Base-by-base conservation (phyloP, 2,113 vertebrate genomes). In the Todiramphus chloris region DNA sequence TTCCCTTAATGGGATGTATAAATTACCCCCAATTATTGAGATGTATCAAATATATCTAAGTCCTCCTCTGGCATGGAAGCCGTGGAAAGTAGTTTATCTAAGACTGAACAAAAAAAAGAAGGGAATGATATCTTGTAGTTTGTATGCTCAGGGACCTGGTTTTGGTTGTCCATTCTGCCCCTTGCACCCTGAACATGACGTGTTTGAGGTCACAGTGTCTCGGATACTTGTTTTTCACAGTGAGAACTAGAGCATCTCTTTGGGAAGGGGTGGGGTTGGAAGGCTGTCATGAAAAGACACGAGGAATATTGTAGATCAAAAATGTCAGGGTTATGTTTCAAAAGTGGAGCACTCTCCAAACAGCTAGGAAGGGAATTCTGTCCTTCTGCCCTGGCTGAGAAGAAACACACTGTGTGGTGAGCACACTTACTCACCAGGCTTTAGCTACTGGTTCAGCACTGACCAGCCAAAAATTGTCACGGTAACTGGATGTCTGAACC, bases 401-500 rank as follows among this genome's bases (percentile, higher is more conserved):
- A 51, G 56, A 41, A 64, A 43, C 10, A 9, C 2, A 4, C 27
- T 53, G 16, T 0, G 0, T 23, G 25, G 5, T 43, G 64, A 62
- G 11, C 13, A 2, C 1, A 2, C 81, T 60, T 60, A n/a, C 81
- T 60, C 56, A n/a, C 19, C 11, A 35, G 67, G 51, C 58, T 91
- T 75, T 31, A 78, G 41, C 59, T 12, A 2, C 68, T 41, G n/a
- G 9, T 56, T 77, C 73, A 50, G 43, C 43, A 30, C 48, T 2
- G 3, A 3, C 14, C 24, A 90, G 59, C 51, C 56, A n/a, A 13
- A 51, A 28, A 39, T 21, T 19, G 43, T 46, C 17, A 4, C 5
- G 12, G 19, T 10, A 55, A 27, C 25, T 60, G 44, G 17, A 16
- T 58, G 15, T 28, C 60, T 76, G 75, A 73, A 59, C 27, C 25